These are phyloP conservation scores for Epinephelus cyanopodus DNA, from an alignment of 2,113 vertebrate species.

Conservation along the genomic window DNA sequence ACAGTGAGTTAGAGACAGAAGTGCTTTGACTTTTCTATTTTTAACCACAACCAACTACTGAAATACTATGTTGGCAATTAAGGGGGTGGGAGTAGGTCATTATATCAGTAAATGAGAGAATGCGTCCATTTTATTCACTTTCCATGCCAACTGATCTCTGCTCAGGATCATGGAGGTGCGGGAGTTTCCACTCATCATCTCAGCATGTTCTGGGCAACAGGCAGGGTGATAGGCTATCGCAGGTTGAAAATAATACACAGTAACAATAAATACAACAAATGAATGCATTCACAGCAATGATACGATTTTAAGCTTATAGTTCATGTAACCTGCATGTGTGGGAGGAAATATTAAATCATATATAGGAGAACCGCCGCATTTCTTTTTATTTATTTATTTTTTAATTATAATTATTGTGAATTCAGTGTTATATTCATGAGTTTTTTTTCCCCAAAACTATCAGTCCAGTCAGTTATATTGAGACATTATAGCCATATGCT, in stretches of 20 bases:
- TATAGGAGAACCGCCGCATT: no score
- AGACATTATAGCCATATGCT: background rate
- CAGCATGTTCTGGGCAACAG: background rate
- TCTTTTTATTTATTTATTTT: no score
- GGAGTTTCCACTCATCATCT: slow-evolving; percentile 9
- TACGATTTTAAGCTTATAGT: background rate
- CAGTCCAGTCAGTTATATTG: background rate
- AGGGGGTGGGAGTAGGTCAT: background rate
- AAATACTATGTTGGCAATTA: background rate
- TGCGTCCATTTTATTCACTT: background rate
- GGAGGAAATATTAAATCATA: background rate
- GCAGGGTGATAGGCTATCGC: background rate
- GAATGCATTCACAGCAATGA: background rate
- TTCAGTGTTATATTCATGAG: background rate
- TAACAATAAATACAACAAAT: background rate
- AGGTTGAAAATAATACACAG: background rate
- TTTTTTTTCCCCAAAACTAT: background rate
- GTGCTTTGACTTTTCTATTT: background rate
- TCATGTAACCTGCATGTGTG: background rate
- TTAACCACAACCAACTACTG: background rate
- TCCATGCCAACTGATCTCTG: background rate
- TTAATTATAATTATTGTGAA: no score
- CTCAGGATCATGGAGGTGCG: background rate
- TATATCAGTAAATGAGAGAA: no score
- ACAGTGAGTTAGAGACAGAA: background rate